Base-by-base conservation (phyloP, 2,888 invertebrate species). In the Drosophila paracracens region DNA sequence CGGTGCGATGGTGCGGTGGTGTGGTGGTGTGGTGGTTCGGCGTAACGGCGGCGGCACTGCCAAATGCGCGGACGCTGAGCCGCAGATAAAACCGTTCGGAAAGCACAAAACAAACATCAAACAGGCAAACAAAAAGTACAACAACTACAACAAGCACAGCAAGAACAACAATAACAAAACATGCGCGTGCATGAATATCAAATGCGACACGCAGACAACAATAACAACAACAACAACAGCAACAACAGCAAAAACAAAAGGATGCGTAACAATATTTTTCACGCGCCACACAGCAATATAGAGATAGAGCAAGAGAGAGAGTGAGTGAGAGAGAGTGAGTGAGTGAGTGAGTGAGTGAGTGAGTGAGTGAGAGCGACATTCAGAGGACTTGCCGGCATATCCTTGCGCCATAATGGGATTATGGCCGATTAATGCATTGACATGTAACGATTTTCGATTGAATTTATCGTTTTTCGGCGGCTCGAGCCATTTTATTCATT, bases 391-490 rank as follows among this genome's bases (percentile, higher is more conserved):
- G 65, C 67, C 63, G 77, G 83, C 85, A 90, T 91, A 92, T 91
- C 92, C 92, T 89, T 91, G 90, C 82, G 84, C 87, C 91, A 84
- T 93, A 93, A 93, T 93, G 93, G 93, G 93, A 93, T 93, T 93
- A 93, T 92, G 92, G 90, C 88, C 92, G 93, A 93, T 93, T 93
- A 93, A 93, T 92, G 93, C 93, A 93, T 92, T 93, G 93, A 93
- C 93, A 93, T 93, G 93, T 92, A 93, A 93, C 93, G 93, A 92
- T 92, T 93, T 92, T 92, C 93, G 93, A 91, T 93, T 93, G 93
- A 93, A 93, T 93, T 93, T 92, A 91, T 91, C 92, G 91, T 91
- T 92, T 87, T 86, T 91, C 90, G 91, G 83, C 76, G 83, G 90
- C 91, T 87, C 88, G 89, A 81, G 85, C 74, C 85, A 91, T 88